phyloP scores from a whole-genome alignment of 2,797 vertebrate species.

The Synanceia verrucosa region DNA sequence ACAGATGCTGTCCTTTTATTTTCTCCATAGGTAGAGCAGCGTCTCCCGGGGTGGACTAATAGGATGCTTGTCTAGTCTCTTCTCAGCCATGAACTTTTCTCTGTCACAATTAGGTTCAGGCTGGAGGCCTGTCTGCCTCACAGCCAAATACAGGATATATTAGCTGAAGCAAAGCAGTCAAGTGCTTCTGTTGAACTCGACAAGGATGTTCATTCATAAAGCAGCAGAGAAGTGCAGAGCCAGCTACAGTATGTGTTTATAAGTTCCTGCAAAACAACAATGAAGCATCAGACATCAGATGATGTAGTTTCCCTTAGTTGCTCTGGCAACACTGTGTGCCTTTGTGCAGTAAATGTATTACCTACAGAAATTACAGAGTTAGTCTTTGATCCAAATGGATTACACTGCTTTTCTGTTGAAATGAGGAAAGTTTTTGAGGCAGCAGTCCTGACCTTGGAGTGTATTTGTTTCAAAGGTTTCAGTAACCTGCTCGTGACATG shows the following conservation, averaged over 20 bases:
- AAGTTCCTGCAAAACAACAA: slow-evolving; percentile 3
- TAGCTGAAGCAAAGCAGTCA: slow-evolving; percentile 41
- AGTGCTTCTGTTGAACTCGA: slow-evolving; percentile 22
- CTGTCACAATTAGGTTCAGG: slow-evolving; percentile 59
- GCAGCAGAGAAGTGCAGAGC: background rate
- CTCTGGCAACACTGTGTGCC: no score
- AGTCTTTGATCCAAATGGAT: background rate
- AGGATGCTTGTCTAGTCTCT: slow-evolving; percentile 72
- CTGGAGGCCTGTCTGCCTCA: slow-evolving; percentile 36
- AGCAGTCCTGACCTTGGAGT: background rate
- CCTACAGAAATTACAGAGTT: no score
- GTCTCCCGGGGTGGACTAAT: slow-evolving; percentile 61
- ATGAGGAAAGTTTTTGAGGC: background rate
- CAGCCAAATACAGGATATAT: slow-evolving; percentile 47
- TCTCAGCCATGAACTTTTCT: slow-evolving; percentile 69
- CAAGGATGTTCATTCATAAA: slow-evolving; percentile 14
- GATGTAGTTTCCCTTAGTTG: background rate
- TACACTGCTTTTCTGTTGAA: background rate
- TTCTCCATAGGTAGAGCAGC: slow-evolving; percentile 60
- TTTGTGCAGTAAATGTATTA: no score
- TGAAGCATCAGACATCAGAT: no score
- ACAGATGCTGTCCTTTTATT: slow-evolving; percentile 65
- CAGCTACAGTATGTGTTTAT: slow-evolving; percentile 6
- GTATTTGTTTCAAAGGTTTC: background rate
- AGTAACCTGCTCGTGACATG: background rate